Base-by-base conservation (phyloP, 2,888 invertebrate genomes). In the Rhyacophila evoluta region DNA sequence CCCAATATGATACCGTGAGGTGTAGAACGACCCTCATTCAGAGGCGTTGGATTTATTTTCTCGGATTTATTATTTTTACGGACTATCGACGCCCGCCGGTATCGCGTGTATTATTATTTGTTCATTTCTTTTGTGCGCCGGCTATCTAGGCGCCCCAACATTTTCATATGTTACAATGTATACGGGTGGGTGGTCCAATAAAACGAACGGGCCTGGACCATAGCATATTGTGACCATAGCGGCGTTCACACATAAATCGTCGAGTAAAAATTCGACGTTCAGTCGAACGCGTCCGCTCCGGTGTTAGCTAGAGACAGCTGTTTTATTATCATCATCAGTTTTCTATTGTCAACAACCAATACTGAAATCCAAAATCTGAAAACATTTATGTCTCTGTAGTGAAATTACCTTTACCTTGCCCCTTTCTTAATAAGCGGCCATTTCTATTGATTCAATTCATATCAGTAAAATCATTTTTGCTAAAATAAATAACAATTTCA, bases 201-300 rank as follows among this genome's bases (percentile, higher is more conserved):
- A 37, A 72, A 72, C 37, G 37, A 37, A 37, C 33, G 72, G n/a
- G 6, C 36, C 36, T 38, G 38, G 27, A 15, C 37, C 72, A 72
- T 19, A 19, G 37, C 72, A 37, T 37, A 72, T 72, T 74, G 74
- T 74, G 74, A 74, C 28, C 74, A 55, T 74, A 74, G 27, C 74
- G 74, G 74, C 74, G 74, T 74, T 74, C 74, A 74, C 39, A 74
- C 74, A 55, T 72, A 55, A 55, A 55, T 55, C 55, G 15, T 19
- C 15, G 74, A 55, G 36, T 74, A 74, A 74, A 74, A 74, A 74
- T 74, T 74, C 74, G 11, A 39, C n/a, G 28, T 74, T 74, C 74
- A 41, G 74, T 74, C 74, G 74, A 74, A 55, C 41, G 74, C 74
- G 39, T 74, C 33, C 74, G 74, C 28, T 27, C 28, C 72, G 6